Evolutionary conservation across 2,888 invertebrate genomes (phyloP), one percentile per base, ranked within the genome.

Genomic region (Leptogaster cylindrica): DNA sequence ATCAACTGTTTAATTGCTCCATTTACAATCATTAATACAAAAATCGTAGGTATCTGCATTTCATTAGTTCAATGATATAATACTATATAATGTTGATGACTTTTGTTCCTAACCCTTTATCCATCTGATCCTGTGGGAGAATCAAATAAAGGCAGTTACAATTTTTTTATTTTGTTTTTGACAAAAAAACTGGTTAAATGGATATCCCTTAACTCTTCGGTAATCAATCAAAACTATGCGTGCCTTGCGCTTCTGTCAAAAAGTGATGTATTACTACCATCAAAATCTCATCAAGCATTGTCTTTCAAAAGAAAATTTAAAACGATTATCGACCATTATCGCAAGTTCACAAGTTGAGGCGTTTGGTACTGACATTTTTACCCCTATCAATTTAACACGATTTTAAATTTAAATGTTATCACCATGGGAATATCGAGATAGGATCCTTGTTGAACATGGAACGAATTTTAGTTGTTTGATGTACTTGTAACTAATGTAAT

Each of bases 201-300:
- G 33, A 52, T 52, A 52, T 52, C 52, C 31, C 14, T 10, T 14
- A 12, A 14, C 36, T n/a, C 48, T 41, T 41, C 18, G 16, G 41
- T 61, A 61, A 61, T 61, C 61, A 61, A 61, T 61, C 61, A 61
- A 41, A 41, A 41, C 41, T 41, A 61, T 41, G 61, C 61, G 41
- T 61, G 52, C 52, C 31, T 52, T 52, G 41, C 41, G 61, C 41
- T 27, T 28, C 39, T 61, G 61, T 61, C 61, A 61, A 41, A 61
- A 41, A 61, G 41, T 61, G 61, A 61, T 61, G 41, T 61, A 41
- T 58, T 41, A 27, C 25, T 39, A 25, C 41, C 58, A 61, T 61
- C 61, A 61, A 61, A 61, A 41, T 61, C 61, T 18, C 61, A 61
- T 61, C 61, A 58, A 58, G 39, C 39, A 23, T 58, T 58, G 36